Evolutionary conservation across 2,797 vertebrate genomes (phyloP), one percentile per base, ranked within the genome.

Genomic region (Tokudaia muenninki): DNA sequence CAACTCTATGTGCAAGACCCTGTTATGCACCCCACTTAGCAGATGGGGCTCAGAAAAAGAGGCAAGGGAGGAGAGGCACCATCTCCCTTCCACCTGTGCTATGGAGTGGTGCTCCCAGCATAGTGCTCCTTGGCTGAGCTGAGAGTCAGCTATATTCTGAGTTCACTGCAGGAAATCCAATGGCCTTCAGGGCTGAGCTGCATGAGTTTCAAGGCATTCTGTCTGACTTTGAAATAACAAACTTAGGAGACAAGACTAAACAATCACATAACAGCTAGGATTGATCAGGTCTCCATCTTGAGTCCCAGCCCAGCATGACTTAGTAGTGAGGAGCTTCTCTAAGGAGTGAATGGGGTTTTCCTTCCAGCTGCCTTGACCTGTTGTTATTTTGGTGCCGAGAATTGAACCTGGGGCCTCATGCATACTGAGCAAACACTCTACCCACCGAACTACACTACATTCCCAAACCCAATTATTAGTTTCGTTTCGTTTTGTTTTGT

Each of bases 261-360:
- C 4, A 50, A 19, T 2, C 26, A n/a, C 7, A 17, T 26, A 87
- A 16, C 29, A 74, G 47, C 63, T 22, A 65, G 6, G 0, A 34
- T 14, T 7, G 22, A 2, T 19, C 61, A 26, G 47, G 52, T 37
- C 59, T 26, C 41, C 4, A 11, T 47, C 67, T 81, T 34, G 22
- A 1, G 2, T 47, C 2, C 12, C 3, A 50, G 0, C 5, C 3
- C 22, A 24, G n/a, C 12, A 0, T 2, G 77, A 44, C 4, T 29
- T 70, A 75, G n/a, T 55, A 63, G 50, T 24, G 2, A 0, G 19
- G 70, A 63, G 4, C 2, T 90, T 65, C 37, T 61, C 59, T 37
- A 14, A 74, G 57, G 44, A 17, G 31, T 34, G 34, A 70, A 41
- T 10, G 37, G 65, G 34, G 29, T 37, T 63, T 86, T 47, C 47